A percentile compares a stretch with the other conserved stretches of the same genome.
Conservation (phyloP, 2,113 vertebrate genomes). For the Struthidea cinerea region DNA sequence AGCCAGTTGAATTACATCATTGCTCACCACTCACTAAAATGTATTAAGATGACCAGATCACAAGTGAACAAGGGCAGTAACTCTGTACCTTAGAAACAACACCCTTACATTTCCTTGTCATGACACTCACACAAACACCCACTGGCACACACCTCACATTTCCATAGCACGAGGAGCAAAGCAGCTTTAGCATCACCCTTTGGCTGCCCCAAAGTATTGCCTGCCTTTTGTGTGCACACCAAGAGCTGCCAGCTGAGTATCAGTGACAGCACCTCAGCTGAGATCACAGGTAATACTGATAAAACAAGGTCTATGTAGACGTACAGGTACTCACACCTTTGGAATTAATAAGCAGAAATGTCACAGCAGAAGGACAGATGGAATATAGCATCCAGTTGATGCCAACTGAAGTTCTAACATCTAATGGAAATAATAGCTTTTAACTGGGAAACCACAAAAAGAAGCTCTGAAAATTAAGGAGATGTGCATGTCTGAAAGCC, state of each 20-base stretch:
- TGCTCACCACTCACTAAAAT: background rate
- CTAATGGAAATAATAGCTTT: background rate
- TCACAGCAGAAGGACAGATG: background rate
- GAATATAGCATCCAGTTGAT: background rate
- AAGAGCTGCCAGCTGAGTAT: background rate
- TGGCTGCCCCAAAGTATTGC: background rate
- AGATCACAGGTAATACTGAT: background rate
- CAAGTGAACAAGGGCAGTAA: background rate
- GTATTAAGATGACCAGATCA: background rate
- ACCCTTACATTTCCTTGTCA: background rate
- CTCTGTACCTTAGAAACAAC: background rate
- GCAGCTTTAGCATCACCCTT: background rate
- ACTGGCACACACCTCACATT: background rate
- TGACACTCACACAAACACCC: background rate
- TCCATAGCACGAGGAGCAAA: background rate
- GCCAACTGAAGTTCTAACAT: background rate
- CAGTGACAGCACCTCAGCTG: background rate
- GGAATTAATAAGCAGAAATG: background rate
- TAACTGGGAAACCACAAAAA: background rate
- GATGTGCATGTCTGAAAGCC: background rate
- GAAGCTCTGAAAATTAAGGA: background rate
- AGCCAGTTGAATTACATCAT: background rate
- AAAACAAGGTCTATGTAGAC: background rate
- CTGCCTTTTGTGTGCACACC: rapidly evolving
- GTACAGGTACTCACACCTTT: background rate